Base-by-base conservation (phyloP, 2,113 vertebrate genomes). In the Tilapia sparmanii region DNA sequence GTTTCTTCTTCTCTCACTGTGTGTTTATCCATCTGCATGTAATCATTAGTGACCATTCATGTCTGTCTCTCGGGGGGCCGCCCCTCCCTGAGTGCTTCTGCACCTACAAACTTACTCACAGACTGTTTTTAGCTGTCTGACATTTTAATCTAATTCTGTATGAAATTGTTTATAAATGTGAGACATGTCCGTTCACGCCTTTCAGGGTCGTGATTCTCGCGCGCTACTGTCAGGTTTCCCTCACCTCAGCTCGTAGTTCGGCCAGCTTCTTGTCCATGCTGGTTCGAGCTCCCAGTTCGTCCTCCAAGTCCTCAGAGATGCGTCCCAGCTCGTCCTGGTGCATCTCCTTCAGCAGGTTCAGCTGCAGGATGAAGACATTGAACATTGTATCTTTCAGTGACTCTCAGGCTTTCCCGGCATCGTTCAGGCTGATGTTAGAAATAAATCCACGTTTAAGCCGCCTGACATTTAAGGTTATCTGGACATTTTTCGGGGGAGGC, bases 251-350 rank as follows among this genome's bases (percentile, higher is more conserved):
- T 2, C 99, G 96, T 38, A 99, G 97, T 52, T 99, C 99, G 0
- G 98, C 98, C 90, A 99, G 96, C 80, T 99, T 99, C 96, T 98
- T 98, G 96, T 99, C 98, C 99, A 99, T 99, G 92, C 96, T 99
- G 88, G 96, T 98, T 5, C 98, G 97, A 1, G 98, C 99, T 0
- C 99, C 98, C 80, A 99, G 96, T 81, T 99, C 98, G 0, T 99
- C 98, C 92, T 99, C 98, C 89, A 99, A 95, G 93, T 99, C 99
- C 88, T 99, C 99, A 0, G 98, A 98, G 92, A 99, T 99, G 55
- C 98, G 98, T 4, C 98, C 98, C 38, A 99, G 94, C 86, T 99
- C 98, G 0, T 99, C 98, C 95, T 99, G 98, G 90, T 99, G 99
- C 8, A 98, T 95, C 85, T 99, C 98, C 95, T 98, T 99, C 86